Evolutionary conservation across 2,888 invertebrate genomes (phyloP), one percentile per base, ranked within the genome.

Genomic region (Parnassius glacialis): DNA sequence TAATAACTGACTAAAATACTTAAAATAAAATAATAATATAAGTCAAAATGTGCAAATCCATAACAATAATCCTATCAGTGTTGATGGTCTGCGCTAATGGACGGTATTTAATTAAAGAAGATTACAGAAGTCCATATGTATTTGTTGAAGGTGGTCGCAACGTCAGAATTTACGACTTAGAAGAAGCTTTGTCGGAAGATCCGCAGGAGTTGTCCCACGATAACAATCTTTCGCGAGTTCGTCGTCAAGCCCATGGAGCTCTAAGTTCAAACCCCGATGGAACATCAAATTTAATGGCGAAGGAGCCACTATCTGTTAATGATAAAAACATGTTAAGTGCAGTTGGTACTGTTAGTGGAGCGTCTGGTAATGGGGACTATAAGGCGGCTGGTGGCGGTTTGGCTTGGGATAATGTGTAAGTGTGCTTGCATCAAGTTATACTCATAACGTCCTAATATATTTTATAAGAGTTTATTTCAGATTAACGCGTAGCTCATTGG

Each of bases 401-500:
- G 52, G 71, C 74, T 34, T 61, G 74, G 16, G 75, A 78, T n/a
- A 76, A 76, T 57, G 62, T 67, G 81, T 80, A 60, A 79, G 80
- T 75, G 7, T 11, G 2, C 7, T 45, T 34, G 34, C 34, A 34
- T 16, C 1, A 16, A 16, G 16, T 16, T 16, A 16, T 16, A 16
- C 16, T 16, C 16, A 1, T 16, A 16, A 16, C 16, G 16, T 16
- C 16, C 1, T 16, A 16, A 16, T 16, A 16, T 16, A 16, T 16
- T 16, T 16, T 16, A 16, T 16, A 16, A 16, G 16, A 16, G 16
- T 16, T 16, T 16, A 16, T 16, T 16, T 16, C 1, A 16, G 16
- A 16, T 16, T 16, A 16, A 16, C 16, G 16, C 1, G 16, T 16
- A 16, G 16, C 16, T 16, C 16, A 16, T 16, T 16, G 16, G 16